Base-by-base conservation (phyloP, 2,888 invertebrate species). In the Ectropis crepuscularia region DNA sequence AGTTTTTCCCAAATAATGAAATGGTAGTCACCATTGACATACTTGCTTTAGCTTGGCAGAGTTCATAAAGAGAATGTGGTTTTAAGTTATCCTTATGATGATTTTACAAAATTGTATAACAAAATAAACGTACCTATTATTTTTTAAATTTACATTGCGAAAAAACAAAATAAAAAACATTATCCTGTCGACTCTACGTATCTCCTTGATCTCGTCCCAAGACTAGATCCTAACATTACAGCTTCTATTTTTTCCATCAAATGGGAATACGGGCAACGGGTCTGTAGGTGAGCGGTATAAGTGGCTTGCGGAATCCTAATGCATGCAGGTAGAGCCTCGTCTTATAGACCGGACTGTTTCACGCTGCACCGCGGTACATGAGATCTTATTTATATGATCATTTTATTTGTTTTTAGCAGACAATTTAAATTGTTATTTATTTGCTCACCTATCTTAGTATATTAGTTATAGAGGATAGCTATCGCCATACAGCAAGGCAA, bases 211-310 rank as follows among this genome's bases (percentile, higher is more conserved):
- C 68, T 63, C 4, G 71, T 69, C 58, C 49, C 75, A 74, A 54
- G 80, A 83, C 86, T 90, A 90, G 90, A 87, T 88, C 84, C 89
- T 86, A 88, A 88, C 86, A 89, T 87, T 86, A 87, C 83, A 85
- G 83, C 84, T 72, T 88, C 86, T 88, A 88, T 89, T 92, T 92
- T 92, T 92, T 91, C 89, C 85, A 74, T 79, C 80, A 83, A 83
- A 86, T 86, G 83, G 82, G 87, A 92, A 92, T 92, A 92, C 92
- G 92, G 92, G 92, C 92, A 92, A 89, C 88, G 82, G 92, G 92
- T 92, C 88, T 92, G 87, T 92, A 91, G 92, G 92, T 92, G 90
- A 92, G 87, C 74, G 75, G 70, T 73, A 76, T 86, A 86, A 86
- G 86, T 84, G 83, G 80, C 80, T 82, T 82, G 85, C 81, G 84